phyloP scores from a whole-genome alignment of 2,797 vertebrate species.

The Hippoglossus hippoglossus region DNA sequence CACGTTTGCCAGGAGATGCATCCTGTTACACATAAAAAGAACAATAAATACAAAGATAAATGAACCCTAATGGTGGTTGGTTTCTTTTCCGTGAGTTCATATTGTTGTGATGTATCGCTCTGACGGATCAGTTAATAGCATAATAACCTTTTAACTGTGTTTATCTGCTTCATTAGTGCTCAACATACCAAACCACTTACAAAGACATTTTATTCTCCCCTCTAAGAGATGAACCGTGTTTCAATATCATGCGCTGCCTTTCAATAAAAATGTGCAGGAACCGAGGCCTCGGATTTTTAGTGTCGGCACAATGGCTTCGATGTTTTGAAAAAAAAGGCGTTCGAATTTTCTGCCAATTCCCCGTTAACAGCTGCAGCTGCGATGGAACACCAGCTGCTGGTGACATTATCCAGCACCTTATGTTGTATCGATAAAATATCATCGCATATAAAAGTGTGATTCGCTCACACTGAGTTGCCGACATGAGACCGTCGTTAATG shows the following conservation, averaged over 20 bases:
- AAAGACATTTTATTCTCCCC: not conserved
- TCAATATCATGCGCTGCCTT: not conserved
- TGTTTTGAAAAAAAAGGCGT: constrained; percentile 15
- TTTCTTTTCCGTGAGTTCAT: too few relatives aligned
- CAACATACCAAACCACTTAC: not conserved
- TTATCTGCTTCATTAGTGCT: too few relatives aligned
- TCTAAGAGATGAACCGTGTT: not conserved
- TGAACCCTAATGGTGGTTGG: too few relatives aligned
- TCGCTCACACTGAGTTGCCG: constrained; percentile 25
- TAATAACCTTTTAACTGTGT: too few relatives aligned
- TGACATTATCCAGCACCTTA: constrained; percentile 54
- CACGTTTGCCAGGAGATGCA: too few relatives aligned
- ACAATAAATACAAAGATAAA: too few relatives aligned
- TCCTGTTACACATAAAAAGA: too few relatives aligned
- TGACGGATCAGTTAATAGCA: too few relatives aligned
- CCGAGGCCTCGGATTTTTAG: constrained; percentile 7
- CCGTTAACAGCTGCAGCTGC: constrained; percentile 45
- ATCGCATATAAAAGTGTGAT: constrained; percentile 42
- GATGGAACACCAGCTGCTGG: constrained; percentile 25
- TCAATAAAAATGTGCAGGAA: not conserved
- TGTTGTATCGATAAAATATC: constrained; percentile 50
- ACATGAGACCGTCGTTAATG: constrained; percentile 11
- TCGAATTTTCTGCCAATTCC: constrained; percentile 18
- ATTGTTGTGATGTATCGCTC: too few relatives aligned
- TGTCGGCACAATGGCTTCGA: constrained; percentile 8